Conservation (phyloP, 1,140 invertebrate species). For the Anastatus disparis region DNA sequence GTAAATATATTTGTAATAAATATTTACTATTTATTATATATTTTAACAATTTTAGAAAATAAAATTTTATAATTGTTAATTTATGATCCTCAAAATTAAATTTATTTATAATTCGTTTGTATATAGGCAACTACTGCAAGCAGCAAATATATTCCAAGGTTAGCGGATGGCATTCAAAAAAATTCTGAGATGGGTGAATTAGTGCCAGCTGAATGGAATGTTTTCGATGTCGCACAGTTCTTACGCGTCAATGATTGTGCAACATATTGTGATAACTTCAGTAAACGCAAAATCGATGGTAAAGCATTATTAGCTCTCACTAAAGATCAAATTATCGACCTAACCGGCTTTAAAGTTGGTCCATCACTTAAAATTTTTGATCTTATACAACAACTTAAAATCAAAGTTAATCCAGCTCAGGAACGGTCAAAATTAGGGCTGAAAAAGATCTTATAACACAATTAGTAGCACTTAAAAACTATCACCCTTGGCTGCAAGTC, state of each 20-base stretch:
- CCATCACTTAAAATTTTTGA: slow-evolving; percentile 93
- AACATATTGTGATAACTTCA: slow-evolving; percentile 88
- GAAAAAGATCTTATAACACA: slow-evolving; percentile 63
- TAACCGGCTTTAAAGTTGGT: slow-evolving; percentile 93
- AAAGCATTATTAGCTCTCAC: slow-evolving; percentile 80
- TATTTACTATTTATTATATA: slow-evolving; percentile 16
- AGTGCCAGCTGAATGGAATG: slow-evolving; percentile 82
- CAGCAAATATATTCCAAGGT: slow-evolving; percentile 75
- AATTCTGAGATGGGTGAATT: slow-evolving; percentile 68
- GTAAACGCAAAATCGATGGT: slow-evolving; percentile 83
- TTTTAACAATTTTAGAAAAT: no score
- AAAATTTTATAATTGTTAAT: no score
- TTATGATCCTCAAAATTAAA: neutral
- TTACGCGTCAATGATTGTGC: slow-evolving; percentile 89
- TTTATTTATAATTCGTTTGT: no score
- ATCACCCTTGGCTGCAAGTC: no score
- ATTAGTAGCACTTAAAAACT: neutral
- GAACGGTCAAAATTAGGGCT: slow-evolving; percentile 70
- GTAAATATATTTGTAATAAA: slow-evolving; percentile 57
- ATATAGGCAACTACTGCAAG: slow-evolving; percentile 59
- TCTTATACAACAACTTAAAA: slow-evolving; percentile 87
- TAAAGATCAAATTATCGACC: slow-evolving; percentile 89
- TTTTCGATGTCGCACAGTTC: slow-evolving; percentile 87
- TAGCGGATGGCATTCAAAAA: slow-evolving; percentile 70
- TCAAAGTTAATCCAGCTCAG: slow-evolving; percentile 81